Base-by-base conservation (phyloP, 2,797 vertebrate species). In the Benthosema pterotum region DNA sequence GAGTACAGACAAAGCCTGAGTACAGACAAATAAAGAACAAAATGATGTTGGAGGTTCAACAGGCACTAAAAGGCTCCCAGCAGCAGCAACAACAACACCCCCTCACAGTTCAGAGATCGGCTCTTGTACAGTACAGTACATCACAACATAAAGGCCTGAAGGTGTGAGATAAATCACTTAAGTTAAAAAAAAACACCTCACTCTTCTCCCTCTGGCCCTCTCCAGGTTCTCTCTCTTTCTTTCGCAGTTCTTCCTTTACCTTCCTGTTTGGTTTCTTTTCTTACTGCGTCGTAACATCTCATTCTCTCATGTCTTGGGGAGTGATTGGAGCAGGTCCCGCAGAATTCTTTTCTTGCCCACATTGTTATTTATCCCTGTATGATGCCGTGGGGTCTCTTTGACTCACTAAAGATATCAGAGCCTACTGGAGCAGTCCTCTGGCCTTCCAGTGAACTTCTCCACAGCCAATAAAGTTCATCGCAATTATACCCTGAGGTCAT, bases 401-500 rank as follows among this genome's bases (percentile, higher is more conserved):
- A 52, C 42, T 15, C 16, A 12, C 32, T 4, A 52, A 58, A n/a
- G 15, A 49, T n/a, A 48, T 54, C 15, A 57, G 45, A 54, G 60
- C 19, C 14, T 19, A 67, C 28, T 51, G 16, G n/a, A 61, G 42
- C 46, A 48, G 59, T 16, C 53, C 55, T 61, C 5, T 22, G 5
- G 28, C 16, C 47, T 38, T 15, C 28, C 19, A 5, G 2, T 19
- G 25, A 55, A 52, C 54, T 51, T 49, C 13, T 5, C 25, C 15
- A 18, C 18, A 67, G 42, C 45, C 45, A 69, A 7, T 28, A 0
- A 8, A 11, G 32, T 38, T 38, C 17, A 32, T 57, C 7, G 49
- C 11, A 72, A 71, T 69, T 60, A 32, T 63, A 69, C 49, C 57
- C 48, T 58, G 59, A 74, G 12, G 14, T 18, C 42, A 58, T 59